Percentiles rank a stretch among this genome's conserved stretches.
phyloP scores from a whole-genome alignment of 2,888 invertebrate genomes.

The Pristionchus exspectatus region DNA sequence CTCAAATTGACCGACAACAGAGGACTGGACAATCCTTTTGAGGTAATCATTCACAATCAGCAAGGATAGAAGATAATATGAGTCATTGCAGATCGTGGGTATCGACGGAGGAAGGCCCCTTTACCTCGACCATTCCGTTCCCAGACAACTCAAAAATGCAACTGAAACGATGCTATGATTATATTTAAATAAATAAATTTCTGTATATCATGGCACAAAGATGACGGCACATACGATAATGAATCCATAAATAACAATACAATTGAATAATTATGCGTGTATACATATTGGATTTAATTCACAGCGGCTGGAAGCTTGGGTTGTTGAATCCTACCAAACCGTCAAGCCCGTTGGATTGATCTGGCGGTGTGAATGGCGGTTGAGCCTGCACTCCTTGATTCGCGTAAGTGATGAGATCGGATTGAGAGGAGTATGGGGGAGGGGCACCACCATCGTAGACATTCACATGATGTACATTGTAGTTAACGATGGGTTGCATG shows the following conservation, averaged over 20 bases:
- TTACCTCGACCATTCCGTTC: neutral
- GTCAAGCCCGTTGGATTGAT: neutral
- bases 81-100: neutral
- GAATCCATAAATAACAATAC: too few relatives aligned
- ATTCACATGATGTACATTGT: neutral
- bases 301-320: neutral
- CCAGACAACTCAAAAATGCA: neutral
- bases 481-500: neutral
- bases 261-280: too few relatives aligned
- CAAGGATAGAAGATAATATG: neutral
- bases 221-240: too few relatives aligned
- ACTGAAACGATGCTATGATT: neutral
- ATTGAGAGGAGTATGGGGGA: neutral
- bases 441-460: neutral
- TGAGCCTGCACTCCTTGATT: constrained; percentile 24
- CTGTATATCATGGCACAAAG: neutral
- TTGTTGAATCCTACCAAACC: neutral
- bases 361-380: neutral
- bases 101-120: neutral
- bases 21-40: neutral
- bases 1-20: neutral
- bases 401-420: neutral
- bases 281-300: neutral
- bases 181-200: neutral
- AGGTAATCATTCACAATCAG: neutral